These are phyloP conservation scores for Hoplostethus atlanticus DNA, from an alignment of 2,797 vertebrate species.

Conservation along the genomic window DNA sequence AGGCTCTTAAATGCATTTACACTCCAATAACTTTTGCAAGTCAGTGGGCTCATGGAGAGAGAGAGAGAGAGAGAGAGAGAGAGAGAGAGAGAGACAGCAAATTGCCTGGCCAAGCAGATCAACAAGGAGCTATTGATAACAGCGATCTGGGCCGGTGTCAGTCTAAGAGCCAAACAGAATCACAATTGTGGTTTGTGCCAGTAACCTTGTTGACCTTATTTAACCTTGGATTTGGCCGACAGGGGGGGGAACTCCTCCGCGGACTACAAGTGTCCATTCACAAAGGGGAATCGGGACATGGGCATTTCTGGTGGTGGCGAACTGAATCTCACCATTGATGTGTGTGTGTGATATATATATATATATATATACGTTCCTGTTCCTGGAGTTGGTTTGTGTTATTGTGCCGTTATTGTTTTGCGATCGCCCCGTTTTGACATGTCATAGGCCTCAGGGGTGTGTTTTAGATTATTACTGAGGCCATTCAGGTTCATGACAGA, in stretches of 20 bases:
- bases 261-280: conserved; percentile 77
- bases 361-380: too few relatives aligned
- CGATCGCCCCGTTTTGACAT: neutral
- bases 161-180: conserved; percentile 72
- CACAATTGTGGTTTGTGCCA: conserved; percentile 81
- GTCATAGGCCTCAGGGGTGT: neutral
- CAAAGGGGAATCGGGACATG: conserved; percentile 60
- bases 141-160: conserved; percentile 71
- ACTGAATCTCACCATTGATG: conserved; percentile 54
- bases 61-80: conserved; percentile 24
- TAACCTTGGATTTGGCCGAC: conserved; percentile 75
- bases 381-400: neutral
- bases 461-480: neutral
- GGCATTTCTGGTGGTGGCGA: conserved; percentile 47
- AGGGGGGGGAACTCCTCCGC: conserved; percentile 25
- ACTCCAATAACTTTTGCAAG: conserved; percentile 82
- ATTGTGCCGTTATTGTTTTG: neutral
- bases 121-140: conserved; percentile 81
- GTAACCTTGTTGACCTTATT: conserved; percentile 78
- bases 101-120: conserved; percentile 65
- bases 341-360: neutral
- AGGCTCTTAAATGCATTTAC: conserved; percentile 79
- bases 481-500: conserved; percentile 36
- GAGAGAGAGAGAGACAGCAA: conserved; percentile 44
- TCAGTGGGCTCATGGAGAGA: conserved; percentile 53